Conservation (phyloP, 1,140 invertebrate species). For the Drosophila biarmipes region DNA sequence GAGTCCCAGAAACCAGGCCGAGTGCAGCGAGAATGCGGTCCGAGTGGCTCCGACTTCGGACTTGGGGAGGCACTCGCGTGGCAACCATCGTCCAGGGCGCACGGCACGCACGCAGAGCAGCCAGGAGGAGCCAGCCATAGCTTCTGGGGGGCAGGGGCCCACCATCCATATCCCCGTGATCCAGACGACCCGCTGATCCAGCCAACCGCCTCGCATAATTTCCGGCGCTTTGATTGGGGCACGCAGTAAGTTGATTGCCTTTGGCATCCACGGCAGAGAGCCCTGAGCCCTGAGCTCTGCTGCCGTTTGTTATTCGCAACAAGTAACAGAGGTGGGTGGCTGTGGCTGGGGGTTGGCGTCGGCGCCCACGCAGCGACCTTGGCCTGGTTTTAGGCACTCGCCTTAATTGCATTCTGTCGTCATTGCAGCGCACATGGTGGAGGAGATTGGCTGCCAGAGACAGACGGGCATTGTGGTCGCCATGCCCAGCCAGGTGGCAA, state of each 20-base stretch:
- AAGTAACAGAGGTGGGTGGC: constrained; percentile 24
- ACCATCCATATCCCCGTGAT: neutral
- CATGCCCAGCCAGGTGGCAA: constrained; percentile 59
- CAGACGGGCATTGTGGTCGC: constrained; percentile 63
- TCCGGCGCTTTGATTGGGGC: constrained; percentile 14
- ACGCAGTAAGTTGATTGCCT: constrained; percentile 28
- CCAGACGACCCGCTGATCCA: neutral
- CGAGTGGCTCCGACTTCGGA: constrained; percentile 4
- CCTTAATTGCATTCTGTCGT: constrained; percentile 46
- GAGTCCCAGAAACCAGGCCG: constrained; percentile 3
- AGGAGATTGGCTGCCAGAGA: constrained; percentile 69
- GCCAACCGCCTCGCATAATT: constrained; percentile 7
- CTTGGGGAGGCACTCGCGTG: constrained; percentile 58
- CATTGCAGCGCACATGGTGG: constrained; percentile 53
- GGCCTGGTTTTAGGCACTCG: constrained; percentile 64
- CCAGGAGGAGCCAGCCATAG: constrained; percentile 8
- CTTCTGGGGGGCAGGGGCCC: neutral
- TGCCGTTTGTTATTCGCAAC: constrained; percentile 31
- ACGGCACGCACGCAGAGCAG: constrained; percentile 17
- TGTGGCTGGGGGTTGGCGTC: neutral
- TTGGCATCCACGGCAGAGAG: neutral
- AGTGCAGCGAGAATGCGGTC: constrained; percentile 13
- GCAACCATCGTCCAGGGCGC: constrained; percentile 64
- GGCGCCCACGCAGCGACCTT: constrained; percentile 39
- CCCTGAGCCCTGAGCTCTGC: neutral